Evolutionary conservation across 2,888 invertebrate species (phyloP), one percentile per base, ranked within the genome.

Genomic region (Tortrix viridana): DNA sequence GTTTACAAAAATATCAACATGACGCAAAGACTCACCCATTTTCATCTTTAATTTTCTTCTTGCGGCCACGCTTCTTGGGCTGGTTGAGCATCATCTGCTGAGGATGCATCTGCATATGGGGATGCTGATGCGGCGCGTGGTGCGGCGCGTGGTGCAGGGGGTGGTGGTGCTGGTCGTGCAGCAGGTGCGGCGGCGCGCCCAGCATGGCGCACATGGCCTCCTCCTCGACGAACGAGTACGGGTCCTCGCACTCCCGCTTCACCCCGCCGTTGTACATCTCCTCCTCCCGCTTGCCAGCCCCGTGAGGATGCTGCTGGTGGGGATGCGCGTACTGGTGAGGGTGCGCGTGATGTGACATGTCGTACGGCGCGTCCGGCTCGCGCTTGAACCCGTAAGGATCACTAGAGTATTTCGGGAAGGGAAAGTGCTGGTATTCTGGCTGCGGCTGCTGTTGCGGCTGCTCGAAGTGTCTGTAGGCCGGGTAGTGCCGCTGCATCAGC

Each of bases 141-240:
- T 52, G 62, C 64, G 67, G 41, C 58, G 69, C 80, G 74, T 92
- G 92, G 75, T 88, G 91, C 65, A 84, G 84, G 68, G 84, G 47
- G 68, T 78, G 79, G 69, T 77, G 80, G 66, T 78, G 80, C 67
- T 85, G 80, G 74, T 75, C 71, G 68, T 74, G 78, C 71, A 75
- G 79, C 67, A 74, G 77, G 61, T 74, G 69, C 64, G 67, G 69
- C 64, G 67, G 80, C 74, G 77, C 89, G 74, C 90, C 89, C 74
- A 93, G 86, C 80, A 94, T 93, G 55, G 92, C 89, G 79, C 93
- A 92, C 92, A 94, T 93, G 60, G 93, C 92, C 71, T 96, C 96
- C 79, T 97, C 97, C 82, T 96, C 96, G 69, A 97, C 96, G 87
- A 97, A 97, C 78, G 96, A 96, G 85, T 97, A 97, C 3, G 97